Base-by-base conservation (phyloP, 2,797 vertebrate genomes). In the Acomys russatus region DNA sequence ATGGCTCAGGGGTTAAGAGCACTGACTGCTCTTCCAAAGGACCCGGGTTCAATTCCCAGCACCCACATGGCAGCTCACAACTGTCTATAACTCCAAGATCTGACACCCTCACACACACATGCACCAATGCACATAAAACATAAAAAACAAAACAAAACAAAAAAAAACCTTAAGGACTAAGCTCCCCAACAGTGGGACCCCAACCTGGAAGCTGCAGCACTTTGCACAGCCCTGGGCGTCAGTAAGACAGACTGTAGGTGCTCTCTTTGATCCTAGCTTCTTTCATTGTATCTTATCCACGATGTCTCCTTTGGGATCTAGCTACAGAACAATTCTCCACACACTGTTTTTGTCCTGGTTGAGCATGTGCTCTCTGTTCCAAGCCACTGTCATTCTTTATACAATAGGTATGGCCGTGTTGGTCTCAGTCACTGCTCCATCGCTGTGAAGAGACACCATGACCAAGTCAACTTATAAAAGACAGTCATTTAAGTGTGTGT, bases 331-430 rank as follows among this genome's bases (percentile, higher is more conserved):
- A 51, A 76, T 10, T 61, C 54, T 82, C 30, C 30, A n/a, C 68
- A 38, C 18, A 10, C 18, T 54, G 18, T 11, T 17, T 78, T 25
- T 91, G 73, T 25, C 79, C 78, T 61, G 1, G 68, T 7, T 15
- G n/a, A 18, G 49, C 18, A 5, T 30, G 91, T 11, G 25, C 20
- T 6, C 51, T 59, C 3, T 1, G 1, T 22, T 22, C 77, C 54
- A n/a, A 44, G 12, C 51, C 61, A 18, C 76, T 22, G 0, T 5
- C 61, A 9, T 54, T 28, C 61, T 64, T 54, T 30, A 44, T 51
- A 6, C 9, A 9, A 23, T 2, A 68, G 25, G 8, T 6, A 2
- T 1, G 9, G 1, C 25, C 33, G 2, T 2, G 38, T 10, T 44
- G 44, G 59, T 30, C 59, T 64, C 28, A 12, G 59, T 28, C 25